Percentiles rank a stretch among this genome's conserved stretches.
These are phyloP conservation scores for Adrianichthys oophorus DNA, from an alignment of 2,797 vertebrate species.

Conservation along the genomic window DNA sequence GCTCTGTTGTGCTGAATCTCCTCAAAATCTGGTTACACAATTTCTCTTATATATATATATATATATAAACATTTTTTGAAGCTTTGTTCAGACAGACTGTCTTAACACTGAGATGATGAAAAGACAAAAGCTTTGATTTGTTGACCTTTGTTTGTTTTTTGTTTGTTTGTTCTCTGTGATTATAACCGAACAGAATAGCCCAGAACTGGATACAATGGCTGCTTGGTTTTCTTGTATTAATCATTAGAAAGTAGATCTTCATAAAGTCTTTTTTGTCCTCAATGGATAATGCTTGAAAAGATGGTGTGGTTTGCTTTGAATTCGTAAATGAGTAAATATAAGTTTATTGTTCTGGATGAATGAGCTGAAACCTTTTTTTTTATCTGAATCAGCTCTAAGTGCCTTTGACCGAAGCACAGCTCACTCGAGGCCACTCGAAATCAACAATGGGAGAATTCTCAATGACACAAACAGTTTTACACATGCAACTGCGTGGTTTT, in stretches of 20 bases:
- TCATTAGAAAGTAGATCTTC: too few species aligned
- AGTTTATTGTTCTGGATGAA: slow-evolving; percentile 9
- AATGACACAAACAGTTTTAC: background rate
- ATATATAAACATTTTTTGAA: slow-evolving; percentile 11
- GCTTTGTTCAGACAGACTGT: background rate
- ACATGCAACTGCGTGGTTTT: too few species aligned
- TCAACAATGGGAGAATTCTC: slow-evolving; percentile 5
- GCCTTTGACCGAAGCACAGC: slow-evolving; percentile 32
- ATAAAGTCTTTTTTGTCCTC: too few species aligned
- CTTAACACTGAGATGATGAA: background rate
- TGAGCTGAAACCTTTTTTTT: slow-evolving; percentile 22
- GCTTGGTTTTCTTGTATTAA: background rate
- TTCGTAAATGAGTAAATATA: slow-evolving; percentile 11
- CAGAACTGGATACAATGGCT: background rate
- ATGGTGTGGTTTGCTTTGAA: slow-evolving; percentile 13
- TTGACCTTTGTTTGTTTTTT: background rate
- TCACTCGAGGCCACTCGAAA: slow-evolving; percentile 20
- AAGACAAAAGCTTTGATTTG: background rate
- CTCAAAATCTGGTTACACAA: slow-evolving; percentile 25
- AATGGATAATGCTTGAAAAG: slow-evolving; percentile 2
- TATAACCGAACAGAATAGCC: background rate
- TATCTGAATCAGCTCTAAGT: slow-evolving; percentile 24
- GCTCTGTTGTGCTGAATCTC: slow-evolving; percentile 39
- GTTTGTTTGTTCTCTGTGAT: background rate
- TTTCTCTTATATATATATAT: slow-evolving; percentile 14